A percentile compares a stretch with the other conserved stretches of the same genome.
Evolutionary conservation across 1,140 invertebrate genomes (phyloP).

Genomic region (Orchesella cincta): DNA sequence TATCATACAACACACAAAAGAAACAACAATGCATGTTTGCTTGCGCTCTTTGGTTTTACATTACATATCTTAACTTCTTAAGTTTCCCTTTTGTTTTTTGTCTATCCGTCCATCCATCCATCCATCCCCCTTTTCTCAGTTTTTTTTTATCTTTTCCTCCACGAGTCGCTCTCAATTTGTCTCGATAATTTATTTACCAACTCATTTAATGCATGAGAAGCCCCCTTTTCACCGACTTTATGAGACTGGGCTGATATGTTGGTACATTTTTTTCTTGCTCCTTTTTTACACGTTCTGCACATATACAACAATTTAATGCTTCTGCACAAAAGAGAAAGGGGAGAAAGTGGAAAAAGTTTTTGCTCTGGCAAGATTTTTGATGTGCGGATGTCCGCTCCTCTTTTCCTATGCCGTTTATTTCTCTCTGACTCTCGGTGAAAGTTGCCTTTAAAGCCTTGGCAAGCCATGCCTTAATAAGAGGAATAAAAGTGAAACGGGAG

Average conservation of each 20-base stretch:
- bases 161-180: neutral
- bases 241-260: neutral
- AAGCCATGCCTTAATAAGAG: no score
- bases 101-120: neutral
- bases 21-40: no score
- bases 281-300: neutral
- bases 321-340: neutral
- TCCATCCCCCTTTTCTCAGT: neutral
- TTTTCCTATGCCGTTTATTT: no score
- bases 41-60: no score
- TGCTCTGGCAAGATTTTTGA: neutral
- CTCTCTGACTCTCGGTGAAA: no score
- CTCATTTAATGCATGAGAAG: slow-evolving; percentile 6
- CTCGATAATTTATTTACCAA: slow-evolving; percentile 21
- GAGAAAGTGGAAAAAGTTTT: neutral
- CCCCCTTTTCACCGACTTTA: neutral
- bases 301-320: neutral
- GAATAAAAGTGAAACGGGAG: no score
- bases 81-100: neutral
- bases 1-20: no score
- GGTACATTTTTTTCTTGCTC: neutral
- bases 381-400: neutral
- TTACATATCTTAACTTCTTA: neutral
- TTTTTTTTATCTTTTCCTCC: neutral
- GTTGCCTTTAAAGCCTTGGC: no score